Percentiles rank a stretch among this genome's conserved stretches.
phyloP scores from a whole-genome alignment of 64 coral and sea anemone genomes.

The Porites australiensis region DNA sequence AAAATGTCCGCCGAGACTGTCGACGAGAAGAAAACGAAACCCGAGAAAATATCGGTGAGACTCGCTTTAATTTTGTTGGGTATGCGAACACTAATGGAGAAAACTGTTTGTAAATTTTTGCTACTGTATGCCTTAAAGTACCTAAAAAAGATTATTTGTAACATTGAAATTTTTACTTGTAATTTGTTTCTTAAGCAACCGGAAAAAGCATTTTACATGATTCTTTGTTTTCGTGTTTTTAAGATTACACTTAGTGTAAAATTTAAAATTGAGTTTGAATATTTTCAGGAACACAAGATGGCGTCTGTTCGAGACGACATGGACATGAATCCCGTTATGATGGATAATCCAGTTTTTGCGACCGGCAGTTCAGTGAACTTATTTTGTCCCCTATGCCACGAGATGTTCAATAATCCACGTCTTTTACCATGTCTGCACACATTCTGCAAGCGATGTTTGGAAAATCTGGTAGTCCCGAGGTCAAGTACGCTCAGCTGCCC shows the following conservation, averaged over 20 bases:
- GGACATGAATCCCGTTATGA: conserved; percentile 75
- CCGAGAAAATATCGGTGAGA: not conserved
- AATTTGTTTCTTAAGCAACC: not conserved
- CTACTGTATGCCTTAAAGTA: not conserved
- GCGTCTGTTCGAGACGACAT: conserved; percentile 62
- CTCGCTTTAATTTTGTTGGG: not conserved
- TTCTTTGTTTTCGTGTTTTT: not conserved
- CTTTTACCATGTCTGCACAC: conserved; percentile 96
- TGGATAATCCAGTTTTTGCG: conserved; percentile 50
- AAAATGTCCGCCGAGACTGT: conserved; percentile 6
- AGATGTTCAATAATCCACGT: conserved; percentile 86
- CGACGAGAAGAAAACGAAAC: not conserved
- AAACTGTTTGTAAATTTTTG: not conserved
- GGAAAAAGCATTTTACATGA: not conserved
- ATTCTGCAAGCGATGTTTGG: conserved; percentile 94
- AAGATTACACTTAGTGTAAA: not conserved
- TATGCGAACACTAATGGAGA: not conserved
- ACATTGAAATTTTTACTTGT: not conserved
- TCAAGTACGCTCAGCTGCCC: conserved; percentile 89
- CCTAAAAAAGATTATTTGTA: not conserved
- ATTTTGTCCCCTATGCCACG: conserved; percentile 90
- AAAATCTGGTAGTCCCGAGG: conserved; percentile 87
- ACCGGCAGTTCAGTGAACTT: conserved; percentile 86
- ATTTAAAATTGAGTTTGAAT: not conserved
- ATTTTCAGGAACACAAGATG: conserved; percentile 77